Conservation (phyloP, 2,888 invertebrate species). For the Seira musarum region DNA sequence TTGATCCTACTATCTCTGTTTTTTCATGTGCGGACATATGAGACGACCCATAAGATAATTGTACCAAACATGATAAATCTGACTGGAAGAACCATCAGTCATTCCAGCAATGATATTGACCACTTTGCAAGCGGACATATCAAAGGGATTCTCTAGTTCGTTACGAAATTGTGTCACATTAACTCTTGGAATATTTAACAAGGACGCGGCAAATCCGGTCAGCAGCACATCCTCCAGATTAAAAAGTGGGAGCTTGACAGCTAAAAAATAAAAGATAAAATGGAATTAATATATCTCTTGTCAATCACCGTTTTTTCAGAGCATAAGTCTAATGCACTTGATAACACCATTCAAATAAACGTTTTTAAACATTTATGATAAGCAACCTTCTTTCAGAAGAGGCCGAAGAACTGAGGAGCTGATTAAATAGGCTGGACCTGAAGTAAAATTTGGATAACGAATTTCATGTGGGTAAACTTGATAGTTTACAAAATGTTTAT, state of each 20-base stretch:
- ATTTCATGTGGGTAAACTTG: slow-evolving; percentile 55
- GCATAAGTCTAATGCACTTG: not conserved
- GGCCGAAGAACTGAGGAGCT: slow-evolving; percentile 43
- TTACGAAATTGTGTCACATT: slow-evolving; percentile 52
- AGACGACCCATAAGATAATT: slow-evolving; percentile 50
- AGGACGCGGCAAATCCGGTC: slow-evolving; percentile 57
- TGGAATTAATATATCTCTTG: slow-evolving; percentile 5
- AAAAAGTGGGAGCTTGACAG: slow-evolving; percentile 53
- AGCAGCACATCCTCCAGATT: slow-evolving; percentile 61
- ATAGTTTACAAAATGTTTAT: slow-evolving; percentile 51
- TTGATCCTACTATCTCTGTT: slow-evolving; percentile 29
- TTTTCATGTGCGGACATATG: slow-evolving; percentile 35
- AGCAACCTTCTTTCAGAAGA: slow-evolving; percentile 48
- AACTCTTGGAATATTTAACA: slow-evolving; percentile 49
- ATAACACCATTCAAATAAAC: not conserved
- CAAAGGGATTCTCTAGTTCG: slow-evolving; percentile 55
- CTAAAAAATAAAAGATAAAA: slow-evolving; percentile 24
- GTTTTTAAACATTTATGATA: not conserved
- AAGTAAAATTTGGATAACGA: slow-evolving; percentile 54
- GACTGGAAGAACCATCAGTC: slow-evolving; percentile 54
- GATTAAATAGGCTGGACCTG: slow-evolving; percentile 60
- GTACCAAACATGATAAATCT: slow-evolving; percentile 55
- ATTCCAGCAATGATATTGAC: slow-evolving; percentile 53
- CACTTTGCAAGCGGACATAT: slow-evolving; percentile 49
- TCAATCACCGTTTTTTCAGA: not conserved